Evolutionary conservation across 2,888 invertebrate species (phyloP).

Genomic region (Orthosia gothica): DNA sequence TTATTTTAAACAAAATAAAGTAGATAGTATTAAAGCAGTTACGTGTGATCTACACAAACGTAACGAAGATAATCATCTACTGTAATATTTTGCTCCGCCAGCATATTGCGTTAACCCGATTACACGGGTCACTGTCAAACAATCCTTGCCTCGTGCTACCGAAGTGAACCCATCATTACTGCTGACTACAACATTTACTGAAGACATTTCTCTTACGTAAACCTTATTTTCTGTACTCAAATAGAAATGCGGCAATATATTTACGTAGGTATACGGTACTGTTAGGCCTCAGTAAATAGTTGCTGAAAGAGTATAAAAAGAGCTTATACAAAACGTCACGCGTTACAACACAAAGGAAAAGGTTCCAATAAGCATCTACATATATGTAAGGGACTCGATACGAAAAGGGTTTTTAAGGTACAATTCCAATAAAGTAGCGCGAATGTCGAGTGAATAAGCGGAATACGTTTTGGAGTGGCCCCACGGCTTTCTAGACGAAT

Average conservation of each 20-base stretch:
- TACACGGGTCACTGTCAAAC: constrained; percentile 47
- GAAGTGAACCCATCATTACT: constrained; percentile 22
- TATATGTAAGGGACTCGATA: constrained; percentile 77
- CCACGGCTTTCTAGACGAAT: constrained; percentile 79
- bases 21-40: neutral
- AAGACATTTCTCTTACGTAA: constrained; percentile 58
- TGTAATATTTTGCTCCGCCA: constrained; percentile 30
- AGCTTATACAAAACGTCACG: constrained; percentile 79
- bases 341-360: constrained; percentile 80
- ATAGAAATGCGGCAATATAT: constrained; percentile 69
- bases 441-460: constrained; percentile 80
- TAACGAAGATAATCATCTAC: constrained; percentile 16
- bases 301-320: constrained; percentile 77
- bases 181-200: constrained; percentile 49
- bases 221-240: constrained; percentile 64
- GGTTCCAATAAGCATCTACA: constrained; percentile 82
- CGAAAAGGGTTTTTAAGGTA: constrained; percentile 84
- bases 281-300: constrained; percentile 73
- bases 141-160: constrained; percentile 28
- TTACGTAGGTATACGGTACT: constrained; percentile 69
- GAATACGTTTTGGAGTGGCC: constrained; percentile 76
- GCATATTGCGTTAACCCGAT: constrained; percentile 39
- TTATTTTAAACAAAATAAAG: neutral
- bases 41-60: neutral
- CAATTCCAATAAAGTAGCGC: constrained; percentile 84